These are phyloP conservation scores for Oplegnathus fasciatus DNA, from an alignment of 2,113 vertebrate species.

Conservation along the genomic window DNA sequence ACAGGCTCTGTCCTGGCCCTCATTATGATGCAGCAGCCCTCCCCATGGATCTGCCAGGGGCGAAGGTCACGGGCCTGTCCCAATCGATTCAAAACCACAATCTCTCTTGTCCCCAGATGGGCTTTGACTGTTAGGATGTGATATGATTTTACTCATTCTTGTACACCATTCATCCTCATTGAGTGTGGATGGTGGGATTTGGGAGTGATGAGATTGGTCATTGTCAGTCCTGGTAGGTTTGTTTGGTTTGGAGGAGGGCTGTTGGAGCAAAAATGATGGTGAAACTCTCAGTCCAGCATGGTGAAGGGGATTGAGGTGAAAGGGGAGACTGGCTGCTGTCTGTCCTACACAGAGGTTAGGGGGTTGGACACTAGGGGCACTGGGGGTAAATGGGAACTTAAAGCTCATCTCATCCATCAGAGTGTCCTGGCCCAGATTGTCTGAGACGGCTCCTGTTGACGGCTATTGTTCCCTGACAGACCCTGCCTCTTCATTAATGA, in stretches of 20 bases:
- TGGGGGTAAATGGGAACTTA: constrained; percentile 50
- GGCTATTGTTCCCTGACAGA: constrained; percentile 71
- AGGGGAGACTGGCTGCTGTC: constrained; percentile 29
- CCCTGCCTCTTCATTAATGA: constrained; percentile 81
- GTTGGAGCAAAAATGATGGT: background rate
- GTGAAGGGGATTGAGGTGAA: constrained; percentile 39
- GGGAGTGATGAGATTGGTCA: constrained; percentile 5
- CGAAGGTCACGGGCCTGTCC: constrained; percentile 58
- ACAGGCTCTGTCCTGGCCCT: constrained; percentile 27
- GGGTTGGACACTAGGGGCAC: constrained; percentile 36
- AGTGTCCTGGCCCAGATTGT: constrained; percentile 68
- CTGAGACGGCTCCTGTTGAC: constrained; percentile 62
- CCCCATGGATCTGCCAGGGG: constrained; percentile 35
- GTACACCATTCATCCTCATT: background rate
- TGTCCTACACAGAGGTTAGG: constrained; percentile 36
- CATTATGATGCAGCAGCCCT: constrained; percentile 55
- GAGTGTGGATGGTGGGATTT: constrained; percentile 10
- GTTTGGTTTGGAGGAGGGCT: background rate
- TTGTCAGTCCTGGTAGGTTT: constrained; percentile 4
- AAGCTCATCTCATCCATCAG: constrained; percentile 71
- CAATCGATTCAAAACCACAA: constrained; percentile 58
- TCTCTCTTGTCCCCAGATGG: constrained; percentile 4
- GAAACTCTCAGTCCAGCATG: constrained; percentile 29
- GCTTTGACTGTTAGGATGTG: constrained; percentile 33
- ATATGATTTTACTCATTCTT: constrained; percentile 34